These are phyloP conservation scores for Paedocypris sp. DNA, from an alignment of 2,113 vertebrate species.

Conservation along the genomic window DNA sequence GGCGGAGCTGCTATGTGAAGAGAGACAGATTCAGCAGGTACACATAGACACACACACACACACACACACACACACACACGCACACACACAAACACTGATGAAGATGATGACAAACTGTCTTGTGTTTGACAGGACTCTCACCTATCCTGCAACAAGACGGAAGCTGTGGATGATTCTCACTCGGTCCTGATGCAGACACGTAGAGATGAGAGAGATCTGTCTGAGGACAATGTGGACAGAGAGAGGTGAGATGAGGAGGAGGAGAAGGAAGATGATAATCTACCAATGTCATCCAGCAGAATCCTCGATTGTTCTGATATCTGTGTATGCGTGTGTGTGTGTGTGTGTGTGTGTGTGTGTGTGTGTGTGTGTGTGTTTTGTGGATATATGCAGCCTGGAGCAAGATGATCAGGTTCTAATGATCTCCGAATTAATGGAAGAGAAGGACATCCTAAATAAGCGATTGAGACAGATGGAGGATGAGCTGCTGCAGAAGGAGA, in stretches of 20 bases:
- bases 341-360: not conserved
- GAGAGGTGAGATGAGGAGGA: slow-evolving; percentile 64
- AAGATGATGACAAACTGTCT: not conserved
- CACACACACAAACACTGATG: not conserved
- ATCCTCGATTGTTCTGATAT: too few species aligned
- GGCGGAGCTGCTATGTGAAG: slow-evolving; percentile 68
- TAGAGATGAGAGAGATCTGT: slow-evolving; percentile 43
- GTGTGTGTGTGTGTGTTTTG: slow-evolving; percentile 51
- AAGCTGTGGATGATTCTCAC: slow-evolving; percentile 67
- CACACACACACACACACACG: not conserved
- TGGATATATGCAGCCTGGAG: slow-evolving; percentile 68
- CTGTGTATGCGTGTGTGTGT: too few species aligned
- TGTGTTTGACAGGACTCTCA: slow-evolving; percentile 73
- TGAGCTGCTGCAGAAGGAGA: slow-evolving; percentile 53
- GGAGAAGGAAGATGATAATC: too few species aligned
- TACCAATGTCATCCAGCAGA: too few species aligned
- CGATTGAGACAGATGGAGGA: slow-evolving; percentile 61
- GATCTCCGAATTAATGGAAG: slow-evolving; percentile 59
- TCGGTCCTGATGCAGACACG: slow-evolving; percentile 63
- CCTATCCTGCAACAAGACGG: slow-evolving; percentile 69
- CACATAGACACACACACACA: slow-evolving; percentile 4
- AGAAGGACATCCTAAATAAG: slow-evolving; percentile 58
- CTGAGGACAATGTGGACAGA: slow-evolving; percentile 38
- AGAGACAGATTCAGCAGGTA: slow-evolving; percentile 73
- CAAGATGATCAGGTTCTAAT: slow-evolving; percentile 61